Conservation (phyloP, 2,797 vertebrate genomes). For the Mormyrops boulengeri region DNA sequence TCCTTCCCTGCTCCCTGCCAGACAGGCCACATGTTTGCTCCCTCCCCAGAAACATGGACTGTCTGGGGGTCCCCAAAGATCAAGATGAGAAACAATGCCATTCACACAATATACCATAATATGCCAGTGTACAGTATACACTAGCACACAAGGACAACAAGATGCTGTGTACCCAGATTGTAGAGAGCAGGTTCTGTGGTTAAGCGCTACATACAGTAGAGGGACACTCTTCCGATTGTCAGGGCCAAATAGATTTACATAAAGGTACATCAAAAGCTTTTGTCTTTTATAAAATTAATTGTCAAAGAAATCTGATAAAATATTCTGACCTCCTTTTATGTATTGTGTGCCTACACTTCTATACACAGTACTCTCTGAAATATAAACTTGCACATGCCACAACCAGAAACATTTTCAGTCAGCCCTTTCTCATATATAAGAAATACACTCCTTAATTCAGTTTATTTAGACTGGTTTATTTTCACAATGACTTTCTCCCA, state of each 20-base stretch:
- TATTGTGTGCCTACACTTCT: background rate
- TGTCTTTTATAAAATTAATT: constrained; percentile 1
- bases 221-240: background rate
- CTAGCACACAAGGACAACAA: background rate
- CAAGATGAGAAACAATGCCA: background rate
- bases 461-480: background rate
- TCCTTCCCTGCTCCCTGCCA: background rate
- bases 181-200: background rate
- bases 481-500: background rate
- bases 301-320: background rate
- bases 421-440: background rate
- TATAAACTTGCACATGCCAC: background rate
- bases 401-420: background rate
- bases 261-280: background rate
- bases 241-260: background rate
- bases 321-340: background rate
- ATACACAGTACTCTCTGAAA: background rate
- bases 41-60: background rate
- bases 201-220: background rate
- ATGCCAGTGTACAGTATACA: background rate
- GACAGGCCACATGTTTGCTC: background rate
- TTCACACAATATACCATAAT: background rate
- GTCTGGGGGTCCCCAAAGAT: background rate
- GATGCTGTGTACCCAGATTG: background rate
- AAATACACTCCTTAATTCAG: background rate